Evolutionary conservation across 1,140 invertebrate genomes (phyloP), one percentile per base, ranked within the genome.

Genomic region (Hyles euphorbiae): DNA sequence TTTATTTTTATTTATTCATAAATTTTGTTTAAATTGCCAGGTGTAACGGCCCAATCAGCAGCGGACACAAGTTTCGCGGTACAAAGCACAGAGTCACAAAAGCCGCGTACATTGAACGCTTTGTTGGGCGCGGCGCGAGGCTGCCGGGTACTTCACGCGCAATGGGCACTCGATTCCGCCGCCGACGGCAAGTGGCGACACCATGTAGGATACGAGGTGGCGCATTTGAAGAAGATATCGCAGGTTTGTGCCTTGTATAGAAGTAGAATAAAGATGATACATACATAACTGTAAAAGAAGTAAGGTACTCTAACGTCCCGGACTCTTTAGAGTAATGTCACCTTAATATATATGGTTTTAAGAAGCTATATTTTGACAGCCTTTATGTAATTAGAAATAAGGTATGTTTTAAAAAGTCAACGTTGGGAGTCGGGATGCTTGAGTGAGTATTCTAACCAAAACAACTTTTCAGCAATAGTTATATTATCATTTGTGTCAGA

Each of bases 171-270:
- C 2, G 71, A 80, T 45, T 76, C 63, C 1, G 40, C 65, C 9
- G 58, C 52, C n/a, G 60, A 53, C 1, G 66, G 70, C 0, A 51
- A 43, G 5, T 87, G 82, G 84, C 45, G 78, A 5, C 74, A 76
- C 5, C 79, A 82, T 34, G 50, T 63, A 34, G 76, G 75, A 0
- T 85, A 83, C 50, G 83, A 83, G 56, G 76, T 87, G 5, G 63
- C 62, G 3, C 76, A 87, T 73, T 63, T 85, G n/a, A 74, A 64
- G 66, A 87, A 83, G 48, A 76, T 87, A 32, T 71, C 71, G 12
- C 70, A 75, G 76, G 83, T 84, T 40, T 5, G 36, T 40, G 36
- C 2, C 2, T 6, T 47, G 22, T 11, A 47, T 47, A 8, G 2
- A n/a, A 47, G 46, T 8, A 47, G 22, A 1, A 2, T 22, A 22